phyloP scores from a whole-genome alignment of 2,797 vertebrate species.

The Spinus pinus region DNA sequence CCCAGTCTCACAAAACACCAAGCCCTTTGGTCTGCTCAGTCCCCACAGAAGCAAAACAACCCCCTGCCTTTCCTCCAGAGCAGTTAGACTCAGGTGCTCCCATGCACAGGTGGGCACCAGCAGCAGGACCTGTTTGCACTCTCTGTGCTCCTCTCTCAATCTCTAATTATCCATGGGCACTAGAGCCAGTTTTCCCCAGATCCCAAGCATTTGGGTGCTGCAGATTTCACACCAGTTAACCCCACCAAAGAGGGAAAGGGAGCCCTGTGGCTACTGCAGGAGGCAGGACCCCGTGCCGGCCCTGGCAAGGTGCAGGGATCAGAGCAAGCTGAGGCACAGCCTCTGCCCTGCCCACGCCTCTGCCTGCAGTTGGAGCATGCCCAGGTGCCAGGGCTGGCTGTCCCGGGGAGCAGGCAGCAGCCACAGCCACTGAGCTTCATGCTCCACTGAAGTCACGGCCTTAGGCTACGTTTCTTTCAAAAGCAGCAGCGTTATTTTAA shows the following conservation, averaged over 20 bases:
- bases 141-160: neutral
- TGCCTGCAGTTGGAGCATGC: neutral
- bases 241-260: neutral
- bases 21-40: neutral
- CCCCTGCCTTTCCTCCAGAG: neutral
- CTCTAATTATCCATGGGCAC: neutral
- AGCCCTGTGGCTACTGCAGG: neutral
- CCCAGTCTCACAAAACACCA: neutral
- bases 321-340: neutral
- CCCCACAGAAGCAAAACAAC: neutral
- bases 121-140: neutral
- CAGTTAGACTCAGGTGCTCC: accelerated
- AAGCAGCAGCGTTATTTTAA: neutral
- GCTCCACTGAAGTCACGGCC: neutral
- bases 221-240: neutral
- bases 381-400: neutral
- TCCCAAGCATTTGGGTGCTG: neutral
- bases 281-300: accelerated
- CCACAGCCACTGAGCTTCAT: neutral
- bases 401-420: neutral
- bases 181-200: accelerated
- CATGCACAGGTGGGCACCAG: accelerated
- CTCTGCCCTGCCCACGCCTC: neutral
- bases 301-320: neutral
- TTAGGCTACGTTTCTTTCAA: neutral